Conservation (phyloP, 2,888 invertebrate species). For the Trypoxylon attenuatum region DNA sequence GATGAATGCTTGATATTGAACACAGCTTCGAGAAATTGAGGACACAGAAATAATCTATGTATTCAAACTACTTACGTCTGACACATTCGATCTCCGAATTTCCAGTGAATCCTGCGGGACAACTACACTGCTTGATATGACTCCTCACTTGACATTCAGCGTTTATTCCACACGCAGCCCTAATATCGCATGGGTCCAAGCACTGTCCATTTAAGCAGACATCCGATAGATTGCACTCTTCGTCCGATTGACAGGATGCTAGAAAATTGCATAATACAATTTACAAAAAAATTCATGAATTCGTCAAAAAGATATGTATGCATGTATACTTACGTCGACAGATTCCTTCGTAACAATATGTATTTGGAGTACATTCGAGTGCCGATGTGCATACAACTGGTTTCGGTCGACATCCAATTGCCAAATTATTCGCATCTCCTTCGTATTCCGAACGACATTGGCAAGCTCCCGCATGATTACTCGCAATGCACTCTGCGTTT, state of each 20-base stretch:
- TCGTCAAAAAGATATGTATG: too few species aligned
- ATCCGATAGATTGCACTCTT: slow-evolving; percentile 87
- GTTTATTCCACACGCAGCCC: slow-evolving; percentile 89
- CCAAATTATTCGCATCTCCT: slow-evolving; percentile 83
- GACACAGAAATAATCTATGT: too few species aligned
- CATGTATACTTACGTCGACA: slow-evolving; percentile 84
- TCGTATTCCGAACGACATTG: slow-evolving; percentile 86
- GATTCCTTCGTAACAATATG: slow-evolving; percentile 87
- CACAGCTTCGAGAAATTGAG: too few species aligned
- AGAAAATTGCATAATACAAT: too few species aligned
- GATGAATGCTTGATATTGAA: too few species aligned
- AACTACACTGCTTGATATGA: slow-evolving; percentile 87
- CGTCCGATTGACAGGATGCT: slow-evolving; percentile 86
- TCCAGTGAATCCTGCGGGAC: slow-evolving; percentile 90
- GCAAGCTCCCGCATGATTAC: slow-evolving; percentile 86
- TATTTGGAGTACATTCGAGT: slow-evolving; percentile 84
- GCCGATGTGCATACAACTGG: slow-evolving; percentile 83
- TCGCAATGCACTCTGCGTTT: slow-evolving; percentile 88
- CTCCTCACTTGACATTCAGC: slow-evolving; percentile 84
- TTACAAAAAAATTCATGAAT: background rate
- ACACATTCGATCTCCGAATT: slow-evolving; percentile 90
- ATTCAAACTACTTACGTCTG: slow-evolving; percentile 79
- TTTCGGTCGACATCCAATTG: slow-evolving; percentile 84
- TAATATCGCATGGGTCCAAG: slow-evolving; percentile 84
- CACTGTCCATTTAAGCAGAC: slow-evolving; percentile 90